Percentiles rank a stretch among this genome's conserved stretches.
Evolutionary conservation across 2,888 invertebrate genomes (phyloP).

Genomic region (Latrodectus elegans): DNA sequence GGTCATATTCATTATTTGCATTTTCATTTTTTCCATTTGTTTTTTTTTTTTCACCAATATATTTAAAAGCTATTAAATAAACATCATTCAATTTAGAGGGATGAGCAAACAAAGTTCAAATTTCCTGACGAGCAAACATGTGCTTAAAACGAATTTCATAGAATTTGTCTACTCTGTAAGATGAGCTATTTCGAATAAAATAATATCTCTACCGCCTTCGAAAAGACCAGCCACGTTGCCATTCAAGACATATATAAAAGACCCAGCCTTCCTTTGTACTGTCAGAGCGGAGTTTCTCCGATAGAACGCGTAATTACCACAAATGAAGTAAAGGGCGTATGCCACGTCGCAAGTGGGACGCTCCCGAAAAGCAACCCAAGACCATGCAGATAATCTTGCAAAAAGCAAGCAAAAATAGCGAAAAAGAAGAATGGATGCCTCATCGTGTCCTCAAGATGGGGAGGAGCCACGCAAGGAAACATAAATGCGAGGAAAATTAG

Average conservation of each 20-base stretch:
- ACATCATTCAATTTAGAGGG: too few relatives aligned
- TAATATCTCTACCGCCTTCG: background rate
- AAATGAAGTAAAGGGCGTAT: conserved; percentile 63
- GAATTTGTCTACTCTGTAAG: too few relatives aligned
- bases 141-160: too few relatives aligned
- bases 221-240: background rate
- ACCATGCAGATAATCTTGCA: conserved; percentile 51
- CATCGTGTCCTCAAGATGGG: conserved; percentile 41
- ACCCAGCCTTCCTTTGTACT: conserved; percentile 50
- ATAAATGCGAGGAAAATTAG: conserved; percentile 65
- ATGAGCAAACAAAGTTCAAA: too few relatives aligned
- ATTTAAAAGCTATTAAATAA: too few relatives aligned
- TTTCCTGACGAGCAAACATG: too few relatives aligned
- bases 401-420: conserved; percentile 19
- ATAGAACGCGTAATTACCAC: conserved; percentile 48
- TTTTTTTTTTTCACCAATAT: too few relatives aligned
- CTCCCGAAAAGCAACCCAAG: conserved; percentile 8
- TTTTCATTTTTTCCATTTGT: too few relatives aligned
- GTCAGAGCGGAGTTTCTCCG: background rate
- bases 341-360: conserved; percentile 38
- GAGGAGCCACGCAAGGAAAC: conserved; percentile 47
- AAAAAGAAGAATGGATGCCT: conserved; percentile 16
- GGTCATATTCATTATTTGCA: too few relatives aligned
- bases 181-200: background rate
- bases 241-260: conserved; percentile 1